A percentile compares a stretch with the other conserved stretches of the same genome.
Evolutionary conservation across 2,888 invertebrate genomes (phyloP).

Genomic region (Morpho achilles): DNA sequence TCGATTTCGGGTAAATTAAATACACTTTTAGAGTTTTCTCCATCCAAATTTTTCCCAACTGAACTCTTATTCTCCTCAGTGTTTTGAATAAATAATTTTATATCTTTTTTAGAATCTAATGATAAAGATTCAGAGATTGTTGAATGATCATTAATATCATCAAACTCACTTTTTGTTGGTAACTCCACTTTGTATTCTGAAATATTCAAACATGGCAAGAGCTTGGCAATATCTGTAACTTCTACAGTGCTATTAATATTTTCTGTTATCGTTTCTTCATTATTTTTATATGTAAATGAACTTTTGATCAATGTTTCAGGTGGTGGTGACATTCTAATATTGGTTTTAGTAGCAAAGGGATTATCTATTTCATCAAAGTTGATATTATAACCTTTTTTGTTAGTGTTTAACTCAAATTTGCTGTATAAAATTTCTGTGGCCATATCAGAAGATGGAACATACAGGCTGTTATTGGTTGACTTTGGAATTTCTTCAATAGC

Average conservation of each 20-base stretch:
- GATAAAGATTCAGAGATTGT: background rate
- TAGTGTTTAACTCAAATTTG: slow-evolving; percentile 42
- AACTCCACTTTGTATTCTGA: no score
- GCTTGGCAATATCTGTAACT: no score
- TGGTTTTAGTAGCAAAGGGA: slow-evolving; percentile 63
- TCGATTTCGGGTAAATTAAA: slow-evolving; percentile 66
- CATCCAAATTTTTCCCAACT: no score
- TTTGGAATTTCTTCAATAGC: slow-evolving; percentile 5
- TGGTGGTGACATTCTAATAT: slow-evolving; percentile 52
- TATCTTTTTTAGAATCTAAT: background rate
- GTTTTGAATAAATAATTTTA: no score
- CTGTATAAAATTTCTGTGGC: no score
- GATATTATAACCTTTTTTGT: slow-evolving; percentile 61
- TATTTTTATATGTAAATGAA: slow-evolving; percentile 1
- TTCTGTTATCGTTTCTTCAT: background rate
- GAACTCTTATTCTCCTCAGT: no score
- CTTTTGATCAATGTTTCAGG: slow-evolving; percentile 24
- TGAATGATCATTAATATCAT: background rate
- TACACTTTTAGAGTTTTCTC: slow-evolving; percentile 42
- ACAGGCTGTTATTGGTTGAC: slow-evolving; percentile 9
- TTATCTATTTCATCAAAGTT: slow-evolving; percentile 65
- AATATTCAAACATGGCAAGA: no score
- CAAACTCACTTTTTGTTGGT: background rate
- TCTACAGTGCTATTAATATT: background rate
- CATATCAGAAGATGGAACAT: background rate